Evolutionary conservation across 2,113 vertebrate species (phyloP), one percentile per base, ranked within the genome.

Genomic region (Corythornis cristatus): DNA sequence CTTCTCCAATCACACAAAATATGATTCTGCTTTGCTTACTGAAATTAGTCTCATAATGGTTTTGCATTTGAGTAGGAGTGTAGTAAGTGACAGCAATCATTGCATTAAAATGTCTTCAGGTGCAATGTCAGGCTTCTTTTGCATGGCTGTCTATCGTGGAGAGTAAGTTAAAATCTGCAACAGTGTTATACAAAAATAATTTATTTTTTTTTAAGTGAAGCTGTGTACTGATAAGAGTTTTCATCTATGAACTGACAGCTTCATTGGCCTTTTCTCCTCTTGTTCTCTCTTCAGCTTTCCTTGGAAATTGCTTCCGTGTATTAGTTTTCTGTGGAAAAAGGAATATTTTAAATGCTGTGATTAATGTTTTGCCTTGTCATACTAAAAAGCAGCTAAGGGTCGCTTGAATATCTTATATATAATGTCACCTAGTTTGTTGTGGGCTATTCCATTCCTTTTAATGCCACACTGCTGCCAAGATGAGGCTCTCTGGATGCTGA

Each of bases 401-500:
- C 26, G 21, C 35, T 46, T 58, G 28, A 62, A 17, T 50, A 14
- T 62, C 43, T 66, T 57, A 2, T 33, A 6, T 77, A 23, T 5
- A 57, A 19, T 83, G 31, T 31, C 23, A 33, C 1, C 2, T 33
- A 18, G 9, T 42, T 75, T 22, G 1, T 51, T 18, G 12, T 8
- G 8, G 40, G 26, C 15, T 56, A 3, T 45, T 72, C 22, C 3
- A 6, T 46, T 80, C 25, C 28, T 19, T 46, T 28, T 53, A 53
- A 53, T 53, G 37, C 17, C 73, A 21, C 7, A 4, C 15, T 51
- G 5, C 28, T 77, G 46, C 68, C 65, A 43, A 43, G 64, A 25
- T 37, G 0, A 12, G 15, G 42, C 28, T 76, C 4, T 8, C 12
- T 54, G 48, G 20, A 45, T 11, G 6, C 19, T 2, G 2, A 3